Conservation (phyloP, 2,797 vertebrate species). For the Pygocentrus nattereri region DNA sequence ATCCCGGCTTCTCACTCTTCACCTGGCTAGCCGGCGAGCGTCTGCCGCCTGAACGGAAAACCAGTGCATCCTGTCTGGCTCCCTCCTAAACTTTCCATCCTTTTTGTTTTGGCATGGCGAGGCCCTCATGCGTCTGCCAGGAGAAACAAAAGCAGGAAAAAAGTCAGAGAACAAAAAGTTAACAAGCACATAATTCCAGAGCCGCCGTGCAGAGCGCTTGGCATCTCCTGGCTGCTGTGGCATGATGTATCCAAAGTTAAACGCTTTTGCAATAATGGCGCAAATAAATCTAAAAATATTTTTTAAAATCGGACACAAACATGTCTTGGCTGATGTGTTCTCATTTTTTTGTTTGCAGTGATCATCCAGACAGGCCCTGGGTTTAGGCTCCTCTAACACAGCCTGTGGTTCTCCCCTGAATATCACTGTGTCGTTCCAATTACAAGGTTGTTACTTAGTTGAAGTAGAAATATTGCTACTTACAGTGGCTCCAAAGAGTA, state of each 20-base stretch:
- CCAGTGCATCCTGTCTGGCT: conserved; percentile 42
- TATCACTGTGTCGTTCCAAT: background rate
- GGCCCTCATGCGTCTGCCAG: conserved; percentile 4
- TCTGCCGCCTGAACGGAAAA: conserved; percentile 42
- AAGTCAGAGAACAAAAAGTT: conserved; percentile 22
- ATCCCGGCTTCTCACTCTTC: conserved; percentile 23
- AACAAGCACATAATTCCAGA: background rate
- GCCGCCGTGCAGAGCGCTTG: background rate
- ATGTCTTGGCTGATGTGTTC: no score
- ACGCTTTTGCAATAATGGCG: background rate
- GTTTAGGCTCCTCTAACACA: no score
- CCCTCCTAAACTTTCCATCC: conserved; percentile 31
- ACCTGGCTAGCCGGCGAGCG: conserved; percentile 20
- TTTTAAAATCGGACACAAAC: background rate
- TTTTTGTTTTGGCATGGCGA: conserved; percentile 28
- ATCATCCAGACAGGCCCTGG: no score
- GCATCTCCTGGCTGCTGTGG: background rate
- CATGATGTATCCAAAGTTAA: background rate
- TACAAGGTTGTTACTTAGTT: background rate
- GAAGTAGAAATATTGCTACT: background rate
- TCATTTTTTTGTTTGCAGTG: no score
- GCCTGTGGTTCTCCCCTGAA: background rate
- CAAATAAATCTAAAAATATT: background rate
- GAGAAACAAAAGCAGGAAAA: conserved; percentile 39
- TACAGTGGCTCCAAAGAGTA: no score